phyloP scores from a whole-genome alignment of 2,113 vertebrate species.

The Loxodonta africana region DNA sequence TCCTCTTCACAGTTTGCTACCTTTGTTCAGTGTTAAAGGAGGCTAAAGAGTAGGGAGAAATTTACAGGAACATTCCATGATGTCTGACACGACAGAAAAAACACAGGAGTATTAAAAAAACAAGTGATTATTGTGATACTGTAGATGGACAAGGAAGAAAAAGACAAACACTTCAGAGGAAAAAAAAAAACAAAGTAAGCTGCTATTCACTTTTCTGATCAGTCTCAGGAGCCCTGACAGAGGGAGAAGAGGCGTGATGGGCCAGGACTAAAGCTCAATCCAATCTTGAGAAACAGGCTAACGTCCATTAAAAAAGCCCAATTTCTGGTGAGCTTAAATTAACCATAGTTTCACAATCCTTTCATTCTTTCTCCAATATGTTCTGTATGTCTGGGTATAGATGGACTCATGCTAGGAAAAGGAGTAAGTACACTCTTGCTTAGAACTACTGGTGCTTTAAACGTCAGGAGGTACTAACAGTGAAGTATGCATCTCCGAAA shows the following conservation, averaged over 20 bases:
- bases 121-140: background rate
- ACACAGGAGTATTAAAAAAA: background rate
- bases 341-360: background rate
- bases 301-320: background rate
- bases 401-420: background rate
- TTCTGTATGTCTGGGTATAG: background rate
- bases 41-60: background rate
- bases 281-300: conserved; percentile 20
- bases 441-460: background rate
- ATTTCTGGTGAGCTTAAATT: background rate
- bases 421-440: background rate
- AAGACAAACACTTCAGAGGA: background rate
- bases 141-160: background rate
- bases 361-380: background rate
- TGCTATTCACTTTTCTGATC: background rate
- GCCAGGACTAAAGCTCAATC: background rate
- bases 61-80: background rate
- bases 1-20: background rate
- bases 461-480: background rate
- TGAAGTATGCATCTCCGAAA: conserved; percentile 4
- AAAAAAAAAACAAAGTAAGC: background rate
- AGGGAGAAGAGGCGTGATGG: background rate
- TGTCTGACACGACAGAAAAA: conserved; percentile 19
- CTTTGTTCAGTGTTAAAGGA: background rate
- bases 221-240: background rate